These are phyloP conservation scores for Chrysaora quinquecirrha DNA, from an alignment of 30 jellyfish, hydroid and myxozoan species.

Conservation along the genomic window DNA sequence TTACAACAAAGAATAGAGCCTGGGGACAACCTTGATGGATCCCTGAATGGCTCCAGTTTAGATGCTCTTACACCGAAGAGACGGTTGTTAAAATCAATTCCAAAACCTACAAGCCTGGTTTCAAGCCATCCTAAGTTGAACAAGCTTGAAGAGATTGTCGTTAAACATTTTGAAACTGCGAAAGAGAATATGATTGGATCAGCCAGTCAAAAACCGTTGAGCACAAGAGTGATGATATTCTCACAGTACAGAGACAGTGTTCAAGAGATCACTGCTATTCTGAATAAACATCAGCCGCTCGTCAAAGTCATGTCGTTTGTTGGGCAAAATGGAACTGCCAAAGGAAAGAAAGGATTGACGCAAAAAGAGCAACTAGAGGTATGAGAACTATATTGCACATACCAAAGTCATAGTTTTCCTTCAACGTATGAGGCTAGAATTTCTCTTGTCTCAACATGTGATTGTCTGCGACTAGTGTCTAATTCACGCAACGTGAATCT, in stretches of 20 bases:
- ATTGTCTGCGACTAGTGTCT: too few species aligned
- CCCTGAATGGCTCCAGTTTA: conserved; percentile 63
- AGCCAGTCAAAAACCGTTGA: conserved; percentile 73
- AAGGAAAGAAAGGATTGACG: conserved; percentile 83
- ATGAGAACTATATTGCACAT: too few species aligned
- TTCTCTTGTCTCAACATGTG: too few species aligned
- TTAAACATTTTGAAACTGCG: conserved; percentile 74
- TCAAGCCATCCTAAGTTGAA: conserved; percentile 95
- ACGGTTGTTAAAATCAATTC: conserved; percentile 86
- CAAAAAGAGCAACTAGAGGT: conserved; percentile 99
- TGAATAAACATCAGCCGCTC: conserved; percentile 83
- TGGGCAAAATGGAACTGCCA: conserved; percentile 91
- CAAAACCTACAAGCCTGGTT: conserved; percentile 74
- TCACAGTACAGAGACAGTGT: conserved; percentile 99
- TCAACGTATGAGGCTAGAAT: too few species aligned
- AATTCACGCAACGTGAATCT: too few species aligned
- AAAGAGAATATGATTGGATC: conserved; percentile 20
- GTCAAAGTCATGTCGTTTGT: conserved; percentile 94
- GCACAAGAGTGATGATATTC: conserved; percentile 90
- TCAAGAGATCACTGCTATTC: conserved; percentile 92
- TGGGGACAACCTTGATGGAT: conserved; percentile 66
- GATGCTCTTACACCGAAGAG: conserved; percentile 71
- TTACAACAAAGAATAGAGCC: conserved; percentile 73
- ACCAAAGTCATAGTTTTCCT: too few species aligned
- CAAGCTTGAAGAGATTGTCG: conserved; percentile 91